Evolutionary conservation across 2,888 invertebrate species (phyloP).

Genomic region (Troglohyphantes excavatus): DNA sequence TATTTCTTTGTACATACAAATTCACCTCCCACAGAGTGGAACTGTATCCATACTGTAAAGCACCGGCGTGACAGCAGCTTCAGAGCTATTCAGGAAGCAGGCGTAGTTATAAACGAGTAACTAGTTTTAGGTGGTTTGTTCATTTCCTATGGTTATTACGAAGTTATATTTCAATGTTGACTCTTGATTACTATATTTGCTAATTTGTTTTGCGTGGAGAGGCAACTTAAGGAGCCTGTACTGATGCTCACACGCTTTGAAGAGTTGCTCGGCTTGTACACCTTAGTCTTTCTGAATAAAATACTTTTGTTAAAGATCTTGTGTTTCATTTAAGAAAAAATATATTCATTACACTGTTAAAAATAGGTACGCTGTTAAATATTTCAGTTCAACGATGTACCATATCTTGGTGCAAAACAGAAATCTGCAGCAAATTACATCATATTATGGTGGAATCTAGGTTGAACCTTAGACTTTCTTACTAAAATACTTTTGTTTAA

Average conservation of each 20-base stretch:
- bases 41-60: constrained; percentile 30
- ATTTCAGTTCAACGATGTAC: too few relatives aligned
- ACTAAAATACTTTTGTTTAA: too few relatives aligned
- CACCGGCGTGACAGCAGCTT: constrained; percentile 44
- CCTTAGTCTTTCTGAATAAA: constrained; percentile 75
- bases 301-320: constrained; percentile 62
- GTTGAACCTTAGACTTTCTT: too few relatives aligned
- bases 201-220: constrained; percentile 67
- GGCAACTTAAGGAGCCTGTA: constrained; percentile 30
- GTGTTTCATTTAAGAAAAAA: too few relatives aligned
- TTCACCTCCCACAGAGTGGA: constrained; percentile 14
- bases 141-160: constrained; percentile 57
- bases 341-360: too few relatives aligned
- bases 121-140: constrained; percentile 71
- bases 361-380: too few relatives aligned
- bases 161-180: constrained; percentile 72
- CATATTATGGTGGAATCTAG: too few relatives aligned
- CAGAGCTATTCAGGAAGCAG: constrained; percentile 38
- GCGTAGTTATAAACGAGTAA: constrained; percentile 56
- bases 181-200: constrained; percentile 75
- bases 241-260: constrained; percentile 20
- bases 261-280: constrained; percentile 64
- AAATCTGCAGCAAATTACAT: too few relatives aligned
- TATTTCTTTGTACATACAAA: constrained; percentile 43
- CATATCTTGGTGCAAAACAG: too few relatives aligned